Percentiles rank a stretch among this genome's conserved stretches.
Conservation (phyloP, 2,797 vertebrate genomes). For the Myotis pilosus region DNA sequence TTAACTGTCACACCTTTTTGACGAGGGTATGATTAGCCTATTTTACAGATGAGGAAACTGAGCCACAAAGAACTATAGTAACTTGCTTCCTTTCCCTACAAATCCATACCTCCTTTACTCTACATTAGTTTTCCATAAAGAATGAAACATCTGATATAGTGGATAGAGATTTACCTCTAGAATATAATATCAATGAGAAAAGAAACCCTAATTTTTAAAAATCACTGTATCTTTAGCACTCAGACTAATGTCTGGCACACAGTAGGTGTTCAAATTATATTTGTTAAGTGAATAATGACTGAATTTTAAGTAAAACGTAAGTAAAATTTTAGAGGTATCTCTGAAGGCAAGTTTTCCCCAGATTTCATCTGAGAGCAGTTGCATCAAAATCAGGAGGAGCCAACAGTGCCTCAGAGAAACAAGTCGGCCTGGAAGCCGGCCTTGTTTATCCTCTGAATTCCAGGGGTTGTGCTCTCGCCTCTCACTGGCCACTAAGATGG, state of each 20-base stretch:
- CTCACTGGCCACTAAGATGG: constrained; percentile 34
- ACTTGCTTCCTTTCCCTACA: not conserved
- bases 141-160: not conserved
- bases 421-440: constrained; percentile 1
- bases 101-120: not conserved
- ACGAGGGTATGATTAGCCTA: not conserved
- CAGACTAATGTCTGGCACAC: not conserved
- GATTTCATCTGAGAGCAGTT: constrained; percentile 20
- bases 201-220: not conserved
- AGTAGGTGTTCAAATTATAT: not conserved
- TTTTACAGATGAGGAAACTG: not conserved
- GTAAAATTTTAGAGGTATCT: not conserved
- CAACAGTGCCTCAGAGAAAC: constrained; percentile 44
- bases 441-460: constrained; percentile 59
- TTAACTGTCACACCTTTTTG: not conserved
- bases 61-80: not conserved
- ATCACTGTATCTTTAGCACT: not conserved
- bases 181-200: not conserved
- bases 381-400: constrained; percentile 27
- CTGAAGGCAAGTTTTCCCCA: not conserved
- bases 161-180: not conserved
- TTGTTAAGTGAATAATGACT: not conserved
- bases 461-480: not conserved
- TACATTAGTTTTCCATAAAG: not conserved
- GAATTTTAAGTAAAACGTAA: not conserved